Percentiles rank a stretch among this genome's conserved stretches.
These are phyloP conservation scores for Nephila pilipes DNA, from an alignment of 1,140 invertebrate species.

Conservation along the genomic window DNA sequence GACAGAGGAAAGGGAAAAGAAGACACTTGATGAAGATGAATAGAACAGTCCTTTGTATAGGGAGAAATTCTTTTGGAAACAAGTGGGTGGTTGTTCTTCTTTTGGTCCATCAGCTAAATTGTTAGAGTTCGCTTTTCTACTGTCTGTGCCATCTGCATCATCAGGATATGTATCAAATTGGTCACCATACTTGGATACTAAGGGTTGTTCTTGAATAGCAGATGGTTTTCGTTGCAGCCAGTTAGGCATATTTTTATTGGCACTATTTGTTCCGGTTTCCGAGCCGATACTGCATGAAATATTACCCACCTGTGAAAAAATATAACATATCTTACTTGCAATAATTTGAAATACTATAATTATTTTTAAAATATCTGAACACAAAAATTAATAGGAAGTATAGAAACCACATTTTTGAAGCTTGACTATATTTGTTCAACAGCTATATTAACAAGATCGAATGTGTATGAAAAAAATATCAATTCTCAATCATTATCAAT, in stretches of 20 bases:
- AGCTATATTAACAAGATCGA: no score
- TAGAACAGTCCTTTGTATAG: constrained; percentile 79
- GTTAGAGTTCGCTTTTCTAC: constrained; percentile 42
- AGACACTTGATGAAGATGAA: constrained; percentile 86
- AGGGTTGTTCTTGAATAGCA: constrained; percentile 62
- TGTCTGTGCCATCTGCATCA: constrained; percentile 34
- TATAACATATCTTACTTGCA: background rate
- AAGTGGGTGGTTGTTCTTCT: constrained; percentile 18
- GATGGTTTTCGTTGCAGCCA: constrained; percentile 70
- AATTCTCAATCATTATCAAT: no score
- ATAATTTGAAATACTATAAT: background rate
- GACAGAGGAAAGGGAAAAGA: constrained; percentile 93
- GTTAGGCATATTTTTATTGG: constrained; percentile 69
- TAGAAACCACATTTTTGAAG: no score
- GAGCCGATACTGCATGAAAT: constrained; percentile 61
- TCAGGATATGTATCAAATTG: constrained; percentile 68
- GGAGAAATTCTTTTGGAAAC: constrained; percentile 59
- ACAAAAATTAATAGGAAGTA: no score
- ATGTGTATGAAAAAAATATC: no score
- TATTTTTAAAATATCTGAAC: background rate
- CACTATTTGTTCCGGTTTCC: constrained; percentile 36
- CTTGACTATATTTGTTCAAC: no score
- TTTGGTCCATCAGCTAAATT: background rate
- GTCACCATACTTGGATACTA: constrained; percentile 54
- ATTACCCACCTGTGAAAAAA: constrained; percentile 59